Evolutionary conservation across 2,888 invertebrate genomes (phyloP).

Genomic region (Drosophila pegasa): DNA sequence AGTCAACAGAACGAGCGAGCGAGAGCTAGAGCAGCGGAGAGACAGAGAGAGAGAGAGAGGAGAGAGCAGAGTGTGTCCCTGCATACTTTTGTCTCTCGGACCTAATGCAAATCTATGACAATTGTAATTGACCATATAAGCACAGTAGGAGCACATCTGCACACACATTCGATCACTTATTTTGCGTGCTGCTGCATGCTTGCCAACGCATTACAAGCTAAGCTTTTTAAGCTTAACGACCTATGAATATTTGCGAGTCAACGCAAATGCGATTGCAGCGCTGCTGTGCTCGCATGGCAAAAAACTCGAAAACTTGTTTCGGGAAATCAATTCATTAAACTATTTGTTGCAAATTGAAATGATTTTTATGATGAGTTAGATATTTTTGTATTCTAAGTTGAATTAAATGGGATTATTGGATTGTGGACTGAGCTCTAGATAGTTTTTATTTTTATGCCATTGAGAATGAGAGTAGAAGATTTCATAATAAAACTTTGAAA

Average conservation of each 20-base stretch:
- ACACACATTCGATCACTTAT: constrained; percentile 47
- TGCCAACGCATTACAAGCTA: constrained; percentile 56
- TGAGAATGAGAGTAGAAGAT: no score
- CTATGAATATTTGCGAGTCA: constrained; percentile 3
- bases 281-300: neutral
- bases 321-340: neutral
- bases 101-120: constrained; percentile 41
- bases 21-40: neutral
- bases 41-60: no score
- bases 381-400: no score
- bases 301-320: neutral
- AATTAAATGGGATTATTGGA: no score
- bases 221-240: constrained; percentile 19
- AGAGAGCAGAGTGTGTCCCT: neutral
- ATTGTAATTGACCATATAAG: constrained; percentile 39
- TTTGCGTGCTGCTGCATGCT: constrained; percentile 72
- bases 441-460: no score
- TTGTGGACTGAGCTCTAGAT: no score
- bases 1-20: constrained; percentile 20
- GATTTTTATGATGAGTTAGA: neutral
- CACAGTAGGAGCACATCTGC: constrained; percentile 14
- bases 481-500: no score
- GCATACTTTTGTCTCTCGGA: constrained; percentile 5
- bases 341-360: neutral
- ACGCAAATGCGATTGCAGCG: no score